Evolutionary conservation across 2,888 invertebrate species (phyloP), one percentile per base, ranked within the genome.

Genomic region (Sepiola atlantica): DNA sequence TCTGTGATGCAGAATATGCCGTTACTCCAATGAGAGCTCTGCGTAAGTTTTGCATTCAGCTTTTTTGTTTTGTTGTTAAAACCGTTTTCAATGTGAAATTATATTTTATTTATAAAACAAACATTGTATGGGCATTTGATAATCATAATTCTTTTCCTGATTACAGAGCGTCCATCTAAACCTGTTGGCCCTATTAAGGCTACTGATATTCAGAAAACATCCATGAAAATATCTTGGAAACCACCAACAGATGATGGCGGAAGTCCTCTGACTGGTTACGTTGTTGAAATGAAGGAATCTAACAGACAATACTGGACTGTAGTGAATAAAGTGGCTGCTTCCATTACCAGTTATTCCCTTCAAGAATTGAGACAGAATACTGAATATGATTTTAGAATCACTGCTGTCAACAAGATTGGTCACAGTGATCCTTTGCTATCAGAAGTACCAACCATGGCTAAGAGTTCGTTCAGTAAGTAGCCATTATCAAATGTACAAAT

Each of bases 271-370:
- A 97, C 97, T 32, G 96, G 96, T 18, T 97, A 97, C 95, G 95
- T 96, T 93, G 95, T 97, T 18, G 97, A 97, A 94, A 95, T 90
- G 94, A 96, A 96, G 35, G 97, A 97, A 90, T 95, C 95, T 18
- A 96, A 95, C 92, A 96, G 96, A 93, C 95, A 96, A 55, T 98
- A 99, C 95, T 97, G 96, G 96, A 98, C 99, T 97, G 98, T 98
- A 94, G 99, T 99, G 95, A 98, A 98, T 97, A 98, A 99, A 96
- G 99, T 99, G 98, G 99, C 99, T 97, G 95, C 96, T 21, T 96
- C 96, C 94, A 95, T 96, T 94, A 96, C 96, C 93, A 95, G 96
- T 16, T 97, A 96, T 96, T 95, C 95, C 90, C 97, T 96, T 1
- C 96, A 96, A 92, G 96, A 97, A 93, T 96, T 97, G 94, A 96